These are phyloP conservation scores for Harpalus rubripes DNA, from an alignment of 2,888 invertebrate species.

Conservation along the genomic window DNA sequence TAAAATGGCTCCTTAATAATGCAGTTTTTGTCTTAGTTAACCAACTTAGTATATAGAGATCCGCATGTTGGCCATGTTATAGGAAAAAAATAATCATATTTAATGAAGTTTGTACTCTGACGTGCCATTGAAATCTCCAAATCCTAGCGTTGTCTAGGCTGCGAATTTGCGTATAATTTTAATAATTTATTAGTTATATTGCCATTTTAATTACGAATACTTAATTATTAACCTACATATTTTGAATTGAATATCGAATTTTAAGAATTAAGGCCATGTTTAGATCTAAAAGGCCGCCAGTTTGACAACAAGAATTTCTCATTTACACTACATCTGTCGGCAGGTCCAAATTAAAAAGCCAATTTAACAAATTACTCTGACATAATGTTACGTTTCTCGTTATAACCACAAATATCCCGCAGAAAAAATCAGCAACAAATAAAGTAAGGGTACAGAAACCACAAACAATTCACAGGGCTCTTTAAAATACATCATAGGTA, in stretches of 20 bases:
- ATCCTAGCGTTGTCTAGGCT: background rate
- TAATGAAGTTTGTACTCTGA: background rate
- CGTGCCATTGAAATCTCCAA: background rate
- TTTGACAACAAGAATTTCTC: conserved; percentile 18
- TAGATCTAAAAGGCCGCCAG: conserved; percentile 27
- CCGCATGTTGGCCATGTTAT: background rate
- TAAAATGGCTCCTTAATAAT: no score
- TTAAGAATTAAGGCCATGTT: conserved; percentile 25
- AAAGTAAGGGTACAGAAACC: conserved; percentile 14
- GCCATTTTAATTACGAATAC: background rate
- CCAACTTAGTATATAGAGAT: no score
- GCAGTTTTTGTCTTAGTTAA: no score
- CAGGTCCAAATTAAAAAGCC: conserved; percentile 49
- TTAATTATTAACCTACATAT: conserved; percentile 25
- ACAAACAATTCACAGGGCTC: background rate
- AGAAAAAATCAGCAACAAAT: conserved; percentile 14
- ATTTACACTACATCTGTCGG: conserved; percentile 52
- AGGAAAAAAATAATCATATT: background rate
- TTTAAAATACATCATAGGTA: background rate
- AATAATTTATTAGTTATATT: background rate
- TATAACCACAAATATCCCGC: conserved; percentile 14
- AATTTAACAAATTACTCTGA: conserved; percentile 53
- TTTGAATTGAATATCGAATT: conserved; percentile 9
- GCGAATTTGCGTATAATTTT: background rate
- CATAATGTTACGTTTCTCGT: conserved; percentile 26